Evolutionary conservation across 2,113 vertebrate species (phyloP).

Genomic region (Bubalus kerabau): DNA sequence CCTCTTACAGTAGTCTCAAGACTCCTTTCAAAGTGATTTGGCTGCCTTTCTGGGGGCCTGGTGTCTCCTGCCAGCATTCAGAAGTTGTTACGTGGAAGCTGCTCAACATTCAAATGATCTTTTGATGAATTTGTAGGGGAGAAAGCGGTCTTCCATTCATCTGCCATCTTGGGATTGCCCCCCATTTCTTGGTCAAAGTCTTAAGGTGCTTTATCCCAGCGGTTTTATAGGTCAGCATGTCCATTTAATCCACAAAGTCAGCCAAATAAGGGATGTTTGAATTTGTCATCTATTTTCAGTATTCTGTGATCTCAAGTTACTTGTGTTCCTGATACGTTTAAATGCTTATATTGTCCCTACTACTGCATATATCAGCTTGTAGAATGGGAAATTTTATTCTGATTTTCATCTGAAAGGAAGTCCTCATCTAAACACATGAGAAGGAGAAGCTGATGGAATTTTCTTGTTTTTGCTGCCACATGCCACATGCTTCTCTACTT

Average conservation of each 20-base stretch:
- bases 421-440: neutral
- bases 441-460: neutral
- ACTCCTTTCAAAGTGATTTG: neutral
- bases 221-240: neutral
- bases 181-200: neutral
- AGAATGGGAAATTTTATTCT: neutral
- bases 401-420: neutral
- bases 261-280: neutral
- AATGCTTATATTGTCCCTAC: neutral
- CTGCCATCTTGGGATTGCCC: neutral
- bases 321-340: neutral
- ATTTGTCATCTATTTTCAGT: neutral
- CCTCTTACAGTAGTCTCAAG: neutral
- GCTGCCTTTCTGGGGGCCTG: neutral
- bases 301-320: neutral
- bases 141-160: neutral
- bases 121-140: neutral
- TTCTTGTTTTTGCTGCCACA: neutral
- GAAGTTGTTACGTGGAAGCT: neutral
- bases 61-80: neutral
- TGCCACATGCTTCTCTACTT: neutral
- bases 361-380: neutral
- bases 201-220: neutral
- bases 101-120: neutral
- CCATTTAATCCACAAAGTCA: neutral